A percentile compares a stretch with the other conserved stretches of the same genome.
phyloP scores from a whole-genome alignment of 2,113 vertebrate species.

The Nothobranchius furzeri region DNA sequence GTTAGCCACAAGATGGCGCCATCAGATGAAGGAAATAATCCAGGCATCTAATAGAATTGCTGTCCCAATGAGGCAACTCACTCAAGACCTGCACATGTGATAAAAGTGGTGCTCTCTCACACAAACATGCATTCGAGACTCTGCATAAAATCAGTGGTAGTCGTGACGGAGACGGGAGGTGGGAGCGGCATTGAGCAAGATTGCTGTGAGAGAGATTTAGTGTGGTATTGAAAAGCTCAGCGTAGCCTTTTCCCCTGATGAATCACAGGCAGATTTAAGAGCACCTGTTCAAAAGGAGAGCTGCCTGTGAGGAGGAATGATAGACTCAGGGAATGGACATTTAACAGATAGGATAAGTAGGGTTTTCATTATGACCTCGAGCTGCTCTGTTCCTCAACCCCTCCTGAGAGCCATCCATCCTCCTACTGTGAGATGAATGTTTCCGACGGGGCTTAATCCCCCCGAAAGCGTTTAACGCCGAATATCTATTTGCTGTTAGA shows the following conservation, averaged over 20 bases:
- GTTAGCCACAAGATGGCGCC: no score
- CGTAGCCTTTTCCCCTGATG: slow-evolving; percentile 54
- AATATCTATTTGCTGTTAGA: slow-evolving; percentile 20
- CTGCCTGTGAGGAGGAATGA: slow-evolving; percentile 42
- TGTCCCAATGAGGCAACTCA: neutral
- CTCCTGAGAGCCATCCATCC: slow-evolving; percentile 59
- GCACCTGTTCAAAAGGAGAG: slow-evolving; percentile 44
- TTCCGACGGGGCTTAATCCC: slow-evolving; percentile 55
- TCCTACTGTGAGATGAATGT: slow-evolving; percentile 64
- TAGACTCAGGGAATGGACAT: slow-evolving; percentile 41
- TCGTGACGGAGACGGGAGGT: slow-evolving; percentile 44
- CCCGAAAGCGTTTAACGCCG: slow-evolving; percentile 35
- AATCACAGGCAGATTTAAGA: slow-evolving; percentile 63
- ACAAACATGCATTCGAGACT: slow-evolving; percentile 31
- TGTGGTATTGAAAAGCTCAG: slow-evolving; percentile 54
- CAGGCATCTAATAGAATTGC: neutral
- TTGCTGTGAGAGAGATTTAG: slow-evolving; percentile 57
- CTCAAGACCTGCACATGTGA: neutral
- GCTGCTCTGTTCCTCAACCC: slow-evolving; percentile 34
- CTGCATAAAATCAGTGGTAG: slow-evolving; percentile 23
- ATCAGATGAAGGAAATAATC: no score
- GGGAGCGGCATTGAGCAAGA: slow-evolving; percentile 56
- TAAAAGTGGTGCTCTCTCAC: neutral
- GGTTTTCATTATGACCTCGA: slow-evolving; percentile 39
- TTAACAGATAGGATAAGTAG: slow-evolving; percentile 24